These are phyloP conservation scores for Phorcus lineatus DNA, from an alignment of 2,888 invertebrate species.

Conservation along the genomic window DNA sequence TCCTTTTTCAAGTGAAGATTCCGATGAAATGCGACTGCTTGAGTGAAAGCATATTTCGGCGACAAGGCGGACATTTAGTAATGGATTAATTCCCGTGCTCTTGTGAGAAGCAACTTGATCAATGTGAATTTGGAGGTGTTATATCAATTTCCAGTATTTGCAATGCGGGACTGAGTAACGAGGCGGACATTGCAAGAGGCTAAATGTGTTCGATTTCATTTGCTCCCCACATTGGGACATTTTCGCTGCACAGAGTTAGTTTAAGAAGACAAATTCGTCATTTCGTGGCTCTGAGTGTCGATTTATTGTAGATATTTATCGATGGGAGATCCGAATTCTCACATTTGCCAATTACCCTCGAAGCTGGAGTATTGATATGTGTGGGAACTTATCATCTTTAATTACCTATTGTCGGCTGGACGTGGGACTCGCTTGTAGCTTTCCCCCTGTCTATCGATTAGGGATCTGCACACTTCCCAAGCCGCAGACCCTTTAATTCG, in stretches of 20 bases:
- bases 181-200: not conserved
- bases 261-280: not conserved
- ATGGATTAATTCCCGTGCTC: not conserved
- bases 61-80: not conserved
- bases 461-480: not conserved
- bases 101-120: not conserved
- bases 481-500: not conserved
- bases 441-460: not conserved
- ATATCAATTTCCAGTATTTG: constrained; percentile 8
- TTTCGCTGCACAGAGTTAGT: not conserved
- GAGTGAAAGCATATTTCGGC: not conserved
- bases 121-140: not conserved
- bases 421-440: not conserved
- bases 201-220: not conserved
- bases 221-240: not conserved
- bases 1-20: not conserved
- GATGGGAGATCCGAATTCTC: not conserved
- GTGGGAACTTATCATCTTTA: not conserved
- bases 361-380: not conserved
- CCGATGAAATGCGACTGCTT: not conserved
- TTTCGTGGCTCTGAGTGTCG: not conserved
- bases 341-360: not conserved
- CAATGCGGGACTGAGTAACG: not conserved
- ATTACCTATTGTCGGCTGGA: not conserved
- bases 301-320: not conserved